Evolutionary conservation across 2,888 invertebrate species (phyloP).

Genomic region (Mesorhabditis belari): DNA sequence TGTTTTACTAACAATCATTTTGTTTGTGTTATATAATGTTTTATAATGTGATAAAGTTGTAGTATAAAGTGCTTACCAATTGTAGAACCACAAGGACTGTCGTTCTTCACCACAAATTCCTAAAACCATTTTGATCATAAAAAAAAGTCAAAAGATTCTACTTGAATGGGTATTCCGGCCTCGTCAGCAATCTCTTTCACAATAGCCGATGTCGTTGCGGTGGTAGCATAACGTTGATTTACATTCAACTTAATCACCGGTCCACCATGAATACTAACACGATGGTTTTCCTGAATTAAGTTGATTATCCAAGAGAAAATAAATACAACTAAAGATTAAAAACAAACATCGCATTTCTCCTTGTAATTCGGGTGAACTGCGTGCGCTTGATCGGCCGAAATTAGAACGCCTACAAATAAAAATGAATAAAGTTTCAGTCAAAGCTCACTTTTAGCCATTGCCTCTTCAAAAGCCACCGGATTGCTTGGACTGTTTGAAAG

Average conservation of each 20-base stretch:
- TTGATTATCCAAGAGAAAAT: not conserved
- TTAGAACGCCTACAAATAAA: constrained; percentile 43
- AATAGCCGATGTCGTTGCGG: constrained; percentile 56
- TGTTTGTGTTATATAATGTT: too few relatives aligned
- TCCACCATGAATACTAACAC: constrained; percentile 42
- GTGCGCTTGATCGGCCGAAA: constrained; percentile 53
- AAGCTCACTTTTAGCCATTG: constrained; percentile 55
- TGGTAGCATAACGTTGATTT: constrained; percentile 60
- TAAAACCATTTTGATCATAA: constrained; percentile 27
- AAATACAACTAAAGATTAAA: not conserved
- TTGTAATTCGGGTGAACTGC: constrained; percentile 58
- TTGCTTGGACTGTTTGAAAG: constrained; percentile 15
- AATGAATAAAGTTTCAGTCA: not conserved
- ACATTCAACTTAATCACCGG: constrained; percentile 55
- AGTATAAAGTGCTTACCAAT: too few relatives aligned
- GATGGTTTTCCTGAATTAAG: constrained; percentile 36
- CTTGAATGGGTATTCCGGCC: constrained; percentile 57
- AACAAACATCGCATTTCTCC: constrained; percentile 53
- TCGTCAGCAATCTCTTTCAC: constrained; percentile 55
- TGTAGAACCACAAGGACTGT: constrained; percentile 58
- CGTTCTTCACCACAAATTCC: constrained; percentile 59
- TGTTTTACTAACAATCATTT: too few relatives aligned
- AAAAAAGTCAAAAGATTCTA: constrained; percentile 25
- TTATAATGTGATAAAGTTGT: too few relatives aligned
- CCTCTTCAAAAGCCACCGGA: constrained; percentile 42